Evolutionary conservation across 1,140 invertebrate species (phyloP), one percentile per base, ranked within the genome.

Genomic region (Zaprionus ornatus): DNA sequence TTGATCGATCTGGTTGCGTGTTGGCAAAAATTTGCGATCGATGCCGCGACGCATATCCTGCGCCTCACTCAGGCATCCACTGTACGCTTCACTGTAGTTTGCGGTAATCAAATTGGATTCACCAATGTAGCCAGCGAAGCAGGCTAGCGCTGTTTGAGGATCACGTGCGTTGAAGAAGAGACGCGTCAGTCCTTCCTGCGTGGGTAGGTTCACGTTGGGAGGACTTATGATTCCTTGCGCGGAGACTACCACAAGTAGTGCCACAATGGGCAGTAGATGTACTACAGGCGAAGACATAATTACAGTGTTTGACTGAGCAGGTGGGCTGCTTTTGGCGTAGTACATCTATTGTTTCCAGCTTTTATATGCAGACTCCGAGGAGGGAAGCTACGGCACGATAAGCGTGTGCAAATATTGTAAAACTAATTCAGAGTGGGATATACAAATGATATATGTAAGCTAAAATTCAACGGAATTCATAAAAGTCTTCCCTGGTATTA

Each of bases 151-250:
- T 5, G 64, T 68, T 12, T 55, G 45, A 9, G 90, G 90, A 71
- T 91, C 83, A 9, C 75, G 80, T 23, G 90, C 87, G 27, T 55
- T 84, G n/a, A 91, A 78, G 59, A 91, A 91, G 45, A 91, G 52
- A 9, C 71, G 80, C 4, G 90, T 83, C 32, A 91, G 78, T 5
- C 80, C 79, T 32, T 91, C 86, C 59, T 86, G 76, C 0, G 82
- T 82, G 37, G 81, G 86, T 21, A 86, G 29, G 9, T 77, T 87
- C 71, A 86, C 71, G 42, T 82, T 69, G 0, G 86, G 86, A 0
- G 86, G 87, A 56, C 72, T 17, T 7, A 69, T 45, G 40, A 90
- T 29, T 3, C 57, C 71, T 23, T 85, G 37, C 4, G 62, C 63
- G 0, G 72, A 7, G 7, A 42, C 17, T 13, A 29, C 21, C 64